Percentiles rank a stretch among this genome's conserved stretches.
phyloP scores from a whole-genome alignment of 1,140 invertebrate genomes.

The Pseudomyrmex dendroicus region DNA sequence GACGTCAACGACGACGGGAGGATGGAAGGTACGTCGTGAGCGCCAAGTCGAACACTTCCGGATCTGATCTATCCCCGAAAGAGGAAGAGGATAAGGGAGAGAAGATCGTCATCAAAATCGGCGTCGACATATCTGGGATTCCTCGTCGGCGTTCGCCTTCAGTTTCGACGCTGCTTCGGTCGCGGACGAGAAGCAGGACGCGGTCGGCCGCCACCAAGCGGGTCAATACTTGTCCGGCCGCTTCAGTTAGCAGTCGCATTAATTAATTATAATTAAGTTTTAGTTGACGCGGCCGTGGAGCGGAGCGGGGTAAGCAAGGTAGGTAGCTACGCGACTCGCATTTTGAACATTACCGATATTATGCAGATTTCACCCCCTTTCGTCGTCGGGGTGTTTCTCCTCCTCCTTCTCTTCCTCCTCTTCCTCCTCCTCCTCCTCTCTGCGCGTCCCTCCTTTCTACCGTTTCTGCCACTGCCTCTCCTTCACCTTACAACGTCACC shows the following conservation, averaged over 20 bases:
- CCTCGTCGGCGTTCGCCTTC: constrained; percentile 1
- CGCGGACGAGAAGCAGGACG: constrained; percentile 52
- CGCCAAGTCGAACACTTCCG: background rate
- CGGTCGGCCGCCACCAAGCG: constrained; percentile 57
- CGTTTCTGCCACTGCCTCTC: constrained; percentile 41
- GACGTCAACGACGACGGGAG: background rate
- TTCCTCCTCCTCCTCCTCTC: background rate
- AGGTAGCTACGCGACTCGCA: constrained; percentile 83
- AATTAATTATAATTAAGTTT: constrained; percentile 93
- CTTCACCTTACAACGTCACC: constrained; percentile 52
- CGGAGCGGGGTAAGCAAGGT: constrained; percentile 79
- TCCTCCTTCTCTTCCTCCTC: background rate
- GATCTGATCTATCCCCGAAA: background rate
- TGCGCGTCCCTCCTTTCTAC: background rate
- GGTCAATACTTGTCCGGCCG: constrained; percentile 80
- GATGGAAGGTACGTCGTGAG: no score
- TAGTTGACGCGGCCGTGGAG: constrained; percentile 88
- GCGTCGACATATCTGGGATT: background rate
- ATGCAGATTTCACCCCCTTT: constrained; percentile 80
- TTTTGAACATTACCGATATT: constrained; percentile 85
- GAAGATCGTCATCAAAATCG: background rate
- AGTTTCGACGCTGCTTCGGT: background rate
- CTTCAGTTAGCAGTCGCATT: constrained; percentile 86
- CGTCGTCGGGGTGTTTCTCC: constrained; percentile 16
- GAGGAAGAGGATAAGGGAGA: no score